These are phyloP conservation scores for Alligator mississippiensis DNA, from an alignment of 2,113 vertebrate genomes.

Conservation along the genomic window DNA sequence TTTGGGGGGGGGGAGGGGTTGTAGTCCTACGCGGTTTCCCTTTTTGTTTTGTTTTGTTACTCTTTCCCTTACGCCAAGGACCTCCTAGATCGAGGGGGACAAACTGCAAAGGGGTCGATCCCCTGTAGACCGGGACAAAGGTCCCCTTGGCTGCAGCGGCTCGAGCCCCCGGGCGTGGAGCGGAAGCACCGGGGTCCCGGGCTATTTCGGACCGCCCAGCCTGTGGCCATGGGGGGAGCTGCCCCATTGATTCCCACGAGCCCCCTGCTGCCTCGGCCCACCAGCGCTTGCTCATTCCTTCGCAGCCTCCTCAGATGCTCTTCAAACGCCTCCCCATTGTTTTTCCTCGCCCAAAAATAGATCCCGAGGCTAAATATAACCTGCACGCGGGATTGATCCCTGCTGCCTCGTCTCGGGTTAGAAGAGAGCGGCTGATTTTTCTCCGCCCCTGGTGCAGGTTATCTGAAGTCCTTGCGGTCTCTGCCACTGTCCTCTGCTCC, in stretches of 20 bases:
- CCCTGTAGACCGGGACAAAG: too few species aligned
- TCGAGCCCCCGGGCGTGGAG: neutral
- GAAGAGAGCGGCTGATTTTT: neutral
- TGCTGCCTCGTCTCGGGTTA: slow-evolving; percentile 31
- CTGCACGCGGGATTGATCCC: slow-evolving; percentile 47
- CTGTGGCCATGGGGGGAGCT: too few species aligned
- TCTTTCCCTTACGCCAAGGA: too few species aligned
- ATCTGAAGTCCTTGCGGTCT: neutral
- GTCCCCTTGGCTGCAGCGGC: too few species aligned
- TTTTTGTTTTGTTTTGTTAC: too few species aligned
- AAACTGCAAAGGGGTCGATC: too few species aligned
- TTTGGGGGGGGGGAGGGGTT: neutral
- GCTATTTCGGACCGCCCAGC: too few species aligned
- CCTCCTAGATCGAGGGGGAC: too few species aligned
- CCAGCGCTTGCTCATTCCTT: too few species aligned
- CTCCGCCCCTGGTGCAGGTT: rapidly evolving
- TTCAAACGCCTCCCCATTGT: neutral
- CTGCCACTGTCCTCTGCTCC: neutral
- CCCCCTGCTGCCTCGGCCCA: neutral
- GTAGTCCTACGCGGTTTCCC: too few species aligned
- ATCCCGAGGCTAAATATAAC: slow-evolving; percentile 61
- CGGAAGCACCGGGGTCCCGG: too few species aligned
- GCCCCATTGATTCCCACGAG: neutral
- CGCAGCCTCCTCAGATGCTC: neutral
- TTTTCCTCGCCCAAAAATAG: slow-evolving; percentile 45